Evolutionary conservation across 1,140 invertebrate genomes (phyloP).

Genomic region (Ctenoplectra terminalis): DNA sequence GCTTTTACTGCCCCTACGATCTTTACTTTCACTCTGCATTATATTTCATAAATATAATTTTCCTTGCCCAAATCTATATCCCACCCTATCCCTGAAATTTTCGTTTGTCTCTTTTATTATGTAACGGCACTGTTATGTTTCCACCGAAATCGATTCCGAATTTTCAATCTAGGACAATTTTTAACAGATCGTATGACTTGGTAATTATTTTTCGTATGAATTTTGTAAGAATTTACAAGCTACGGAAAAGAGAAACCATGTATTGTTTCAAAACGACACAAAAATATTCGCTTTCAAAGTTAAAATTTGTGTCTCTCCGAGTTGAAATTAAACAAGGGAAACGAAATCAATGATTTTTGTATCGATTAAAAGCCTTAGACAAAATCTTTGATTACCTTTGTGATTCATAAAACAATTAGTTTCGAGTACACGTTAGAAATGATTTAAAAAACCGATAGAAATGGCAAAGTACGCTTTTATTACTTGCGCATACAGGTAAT

Average conservation of each 20-base stretch:
- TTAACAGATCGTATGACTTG: constrained; percentile 11
- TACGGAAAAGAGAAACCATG: too few species aligned
- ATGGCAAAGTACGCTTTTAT: background rate
- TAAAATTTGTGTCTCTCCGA: too few species aligned
- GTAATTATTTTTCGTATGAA: background rate
- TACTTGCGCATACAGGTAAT: background rate
- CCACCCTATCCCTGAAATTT: background rate
- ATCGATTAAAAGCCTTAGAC: too few species aligned
- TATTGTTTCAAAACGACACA: too few species aligned
- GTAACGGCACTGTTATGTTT: background rate
- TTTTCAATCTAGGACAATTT: constrained; percentile 35
- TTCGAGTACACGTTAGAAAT: background rate
- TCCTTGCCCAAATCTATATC: background rate
- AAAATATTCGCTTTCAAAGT: background rate
- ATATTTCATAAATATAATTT: background rate
- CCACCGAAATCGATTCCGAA: constrained; percentile 30
- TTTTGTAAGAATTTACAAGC: too few species aligned
- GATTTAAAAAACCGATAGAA: background rate
- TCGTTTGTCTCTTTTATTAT: background rate
- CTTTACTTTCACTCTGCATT: background rate
- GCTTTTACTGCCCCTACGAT: background rate
- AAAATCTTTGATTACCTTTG: too few species aligned
- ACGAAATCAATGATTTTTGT: background rate
- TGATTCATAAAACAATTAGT: too few species aligned
- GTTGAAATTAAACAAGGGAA: background rate